Conservation (phyloP, 1,140 invertebrate genomes). For the Orchestia grillus region DNA sequence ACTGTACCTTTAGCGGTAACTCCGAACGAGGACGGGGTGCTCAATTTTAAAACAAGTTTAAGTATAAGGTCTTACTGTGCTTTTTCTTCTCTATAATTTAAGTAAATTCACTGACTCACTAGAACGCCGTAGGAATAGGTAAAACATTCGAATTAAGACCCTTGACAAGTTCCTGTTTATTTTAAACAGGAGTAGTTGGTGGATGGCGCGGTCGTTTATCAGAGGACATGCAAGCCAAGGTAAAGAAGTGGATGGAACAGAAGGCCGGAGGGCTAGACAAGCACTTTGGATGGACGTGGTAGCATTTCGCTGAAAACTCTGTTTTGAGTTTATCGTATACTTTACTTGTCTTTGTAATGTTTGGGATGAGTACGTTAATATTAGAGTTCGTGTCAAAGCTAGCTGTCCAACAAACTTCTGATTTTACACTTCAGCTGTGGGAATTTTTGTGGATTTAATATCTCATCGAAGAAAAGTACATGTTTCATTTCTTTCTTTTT, state of each 20-base stretch:
- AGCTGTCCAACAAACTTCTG: background rate
- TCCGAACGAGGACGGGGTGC: background rate
- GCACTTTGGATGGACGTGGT: constrained; percentile 57
- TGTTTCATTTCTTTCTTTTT: background rate
- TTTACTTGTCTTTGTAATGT: background rate
- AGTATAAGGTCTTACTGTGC: background rate
- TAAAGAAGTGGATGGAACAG: constrained; percentile 56
- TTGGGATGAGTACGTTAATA: background rate
- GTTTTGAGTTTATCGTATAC: background rate
- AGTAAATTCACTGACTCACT: background rate
- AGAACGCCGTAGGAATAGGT: background rate
- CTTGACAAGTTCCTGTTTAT: background rate
- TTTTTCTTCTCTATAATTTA: background rate
- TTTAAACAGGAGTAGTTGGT: constrained; percentile 54
- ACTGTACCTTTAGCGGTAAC: background rate
- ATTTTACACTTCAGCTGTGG: background rate
- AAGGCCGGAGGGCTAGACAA: constrained; percentile 53
- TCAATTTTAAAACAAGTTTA: background rate
- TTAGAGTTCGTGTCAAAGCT: background rate
- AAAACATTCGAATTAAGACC: background rate
- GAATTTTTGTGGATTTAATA: background rate
- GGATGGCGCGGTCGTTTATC: constrained; percentile 69
- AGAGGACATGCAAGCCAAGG: constrained; percentile 69
- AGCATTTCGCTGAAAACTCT: background rate
- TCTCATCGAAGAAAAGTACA: background rate